These are phyloP conservation scores for Perdix hodgsoniae DNA, from an alignment of 2,797 vertebrate genomes.

Conservation along the genomic window DNA sequence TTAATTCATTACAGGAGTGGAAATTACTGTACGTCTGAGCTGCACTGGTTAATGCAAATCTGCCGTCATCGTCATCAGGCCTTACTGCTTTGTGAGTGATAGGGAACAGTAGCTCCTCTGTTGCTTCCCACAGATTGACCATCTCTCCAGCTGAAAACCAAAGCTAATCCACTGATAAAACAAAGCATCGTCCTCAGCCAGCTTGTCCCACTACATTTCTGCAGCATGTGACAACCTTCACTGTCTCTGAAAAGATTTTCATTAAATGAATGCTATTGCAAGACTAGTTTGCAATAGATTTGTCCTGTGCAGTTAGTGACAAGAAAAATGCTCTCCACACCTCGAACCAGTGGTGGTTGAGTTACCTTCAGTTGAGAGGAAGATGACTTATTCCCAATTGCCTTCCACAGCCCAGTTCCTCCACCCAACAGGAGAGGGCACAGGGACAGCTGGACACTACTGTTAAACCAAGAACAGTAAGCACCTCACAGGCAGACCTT, in stretches of 20 bases:
- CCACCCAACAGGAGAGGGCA: background rate
- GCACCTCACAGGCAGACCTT: background rate
- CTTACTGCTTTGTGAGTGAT: background rate
- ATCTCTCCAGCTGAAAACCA: background rate
- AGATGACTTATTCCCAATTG: background rate
- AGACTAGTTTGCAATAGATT: background rate
- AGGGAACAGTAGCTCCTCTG: background rate
- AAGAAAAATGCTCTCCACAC: background rate
- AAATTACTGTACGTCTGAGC: accelerated
- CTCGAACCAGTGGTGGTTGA: background rate
- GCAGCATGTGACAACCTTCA: background rate
- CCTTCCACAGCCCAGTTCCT: background rate
- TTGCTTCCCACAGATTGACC: background rate
- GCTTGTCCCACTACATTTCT: background rate
- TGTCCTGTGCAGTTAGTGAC: background rate
- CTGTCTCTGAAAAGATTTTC: background rate
- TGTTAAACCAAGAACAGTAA: background rate
- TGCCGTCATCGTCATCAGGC: accelerated
- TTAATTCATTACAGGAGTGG: background rate
- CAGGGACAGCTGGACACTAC: accelerated
- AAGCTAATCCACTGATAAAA: background rate
- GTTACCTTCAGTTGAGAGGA: background rate
- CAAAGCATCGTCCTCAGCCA: background rate
- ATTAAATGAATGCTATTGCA: background rate
- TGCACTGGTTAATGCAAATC: background rate